Base-by-base conservation (phyloP, 2,888 invertebrate species). In the Meiosimyza decipiens region DNA sequence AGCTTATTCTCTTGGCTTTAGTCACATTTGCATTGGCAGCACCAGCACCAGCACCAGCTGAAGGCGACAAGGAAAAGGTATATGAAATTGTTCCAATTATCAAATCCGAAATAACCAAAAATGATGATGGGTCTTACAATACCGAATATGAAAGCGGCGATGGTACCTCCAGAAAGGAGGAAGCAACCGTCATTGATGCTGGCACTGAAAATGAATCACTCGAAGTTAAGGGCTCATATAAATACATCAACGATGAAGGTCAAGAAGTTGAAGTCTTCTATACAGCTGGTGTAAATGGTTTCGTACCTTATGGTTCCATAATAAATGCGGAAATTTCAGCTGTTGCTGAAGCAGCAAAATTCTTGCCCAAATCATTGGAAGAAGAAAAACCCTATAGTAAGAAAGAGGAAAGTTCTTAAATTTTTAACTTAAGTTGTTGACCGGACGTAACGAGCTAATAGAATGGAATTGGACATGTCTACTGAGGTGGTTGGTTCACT, bases 271-370 rank as follows among this genome's bases (percentile, higher is more conserved):
- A 82, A 71, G 87, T 87, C 1, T 79, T 78, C 76, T 87, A 87
- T 55, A 87, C 86, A 0, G 87, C 87, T 13, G 87, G 86, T 65
- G 79, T 79, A 54, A 84, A 87, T 73, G 87, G 87, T 49, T 87
- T 86, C 64, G 86, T 87, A 11, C 87, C 87, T 33, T 75, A 79
- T 12, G 84, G 87, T 6, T 77, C 78, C 2, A 80, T 76, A 6
- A 86, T 87, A 51, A 78, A 82, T 67, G 77, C 82, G 12, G 83
- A 85, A 28, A 86, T 87, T 49, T 79, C 84, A 0, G 80, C 82
- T 5, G 82, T 79, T 12, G 87, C 86, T 40, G 77, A 79, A 51
- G 81, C 81, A 11, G 87, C 85, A 55, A 83, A 84, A 75, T 79
- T 83, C 75, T 75, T 84, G 74, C 85, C 85, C 60, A 80, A 78